Base-by-base conservation (phyloP, 2,888 invertebrate genomes). In the Microchrysa polita region DNA sequence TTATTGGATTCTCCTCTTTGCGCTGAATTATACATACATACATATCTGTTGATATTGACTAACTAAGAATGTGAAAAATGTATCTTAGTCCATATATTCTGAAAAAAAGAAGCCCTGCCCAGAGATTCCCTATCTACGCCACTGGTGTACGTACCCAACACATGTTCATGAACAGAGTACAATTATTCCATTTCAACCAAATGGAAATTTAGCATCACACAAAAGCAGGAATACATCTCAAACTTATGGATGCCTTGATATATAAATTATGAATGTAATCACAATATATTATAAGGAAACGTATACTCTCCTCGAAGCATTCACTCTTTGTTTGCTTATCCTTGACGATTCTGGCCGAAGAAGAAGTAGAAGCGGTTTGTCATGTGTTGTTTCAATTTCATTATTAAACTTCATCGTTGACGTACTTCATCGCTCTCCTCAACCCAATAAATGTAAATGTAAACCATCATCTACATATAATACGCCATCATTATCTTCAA, bases 401-500 rank as follows among this genome's bases (percentile, higher is more conserved):
- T 73, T 73, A 63, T 63, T 73, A 63, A 73, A 63, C 53, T 55
- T 48, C 63, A 63, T 73, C 73, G 53, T 63, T 40, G 53, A 18
- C 53, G 52, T 40, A 14, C 44, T 48, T 65, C 65, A 65, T 65
- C 65, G 65, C 65, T 65, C n/a, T n/a, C n/a, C n/a, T n/a, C 65
- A 65, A 65, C 69, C 55, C 69, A 69, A 69, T 55, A 53, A 73
- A 73, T 73, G 73, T 73, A 73, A 73, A 73, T 73, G 61, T 63
- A 73, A 72, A 34, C 73, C 65, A 73, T 73, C 73, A 73, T 73
- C 73, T 73, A 65, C 73, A 73, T 73, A 73, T 73, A 73, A 65
- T 73, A 65, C 77, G 74, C 74, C 75, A 77, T 77, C 77, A 77
- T 77, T 76, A 75, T 77, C 75, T 74, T 77, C 74, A 77, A 75